Percentiles rank a stretch among this genome's conserved stretches.
These are phyloP conservation scores for Microtus oregoni DNA, from an alignment of 2,113 vertebrate genomes.

Conservation along the genomic window DNA sequence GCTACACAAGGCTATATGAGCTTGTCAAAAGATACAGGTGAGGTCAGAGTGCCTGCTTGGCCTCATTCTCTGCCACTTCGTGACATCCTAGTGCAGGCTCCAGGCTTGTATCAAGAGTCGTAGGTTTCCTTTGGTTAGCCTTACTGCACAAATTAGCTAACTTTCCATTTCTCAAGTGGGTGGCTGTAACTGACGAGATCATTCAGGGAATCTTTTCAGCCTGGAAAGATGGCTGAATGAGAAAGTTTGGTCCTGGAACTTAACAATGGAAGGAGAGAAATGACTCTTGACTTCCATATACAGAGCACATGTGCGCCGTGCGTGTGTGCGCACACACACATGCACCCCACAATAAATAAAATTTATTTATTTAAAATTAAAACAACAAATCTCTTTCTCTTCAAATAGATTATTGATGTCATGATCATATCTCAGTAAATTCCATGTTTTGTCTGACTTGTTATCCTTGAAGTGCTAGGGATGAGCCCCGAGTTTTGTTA, in stretches of 20 bases:
- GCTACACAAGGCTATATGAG: background rate
- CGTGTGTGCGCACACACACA: background rate
- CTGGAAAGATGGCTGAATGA: background rate
- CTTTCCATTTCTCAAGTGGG: background rate
- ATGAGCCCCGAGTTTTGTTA: background rate
- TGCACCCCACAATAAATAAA: background rate
- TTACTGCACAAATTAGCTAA: background rate
- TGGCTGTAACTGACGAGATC: background rate
- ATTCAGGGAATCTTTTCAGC: background rate
- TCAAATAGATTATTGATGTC: background rate
- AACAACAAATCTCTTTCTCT: background rate
- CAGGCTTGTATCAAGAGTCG: background rate
- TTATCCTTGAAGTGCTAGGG: background rate
- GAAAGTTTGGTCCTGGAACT: background rate
- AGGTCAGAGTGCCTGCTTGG: background rate
- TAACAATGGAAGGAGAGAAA: background rate
- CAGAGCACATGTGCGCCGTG: no score
- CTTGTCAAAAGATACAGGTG: background rate
- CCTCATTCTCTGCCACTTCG: background rate
- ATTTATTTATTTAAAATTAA: background rate
- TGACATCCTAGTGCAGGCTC: background rate
- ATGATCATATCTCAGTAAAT: background rate
- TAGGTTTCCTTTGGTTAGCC: background rate
- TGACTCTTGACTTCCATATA: background rate
- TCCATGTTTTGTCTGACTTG: constrained; percentile 48